Evolutionary conservation across 1,140 invertebrate species (phyloP), one percentile per base, ranked within the genome.

Genomic region (Pygmarrhopalites habei): DNA sequence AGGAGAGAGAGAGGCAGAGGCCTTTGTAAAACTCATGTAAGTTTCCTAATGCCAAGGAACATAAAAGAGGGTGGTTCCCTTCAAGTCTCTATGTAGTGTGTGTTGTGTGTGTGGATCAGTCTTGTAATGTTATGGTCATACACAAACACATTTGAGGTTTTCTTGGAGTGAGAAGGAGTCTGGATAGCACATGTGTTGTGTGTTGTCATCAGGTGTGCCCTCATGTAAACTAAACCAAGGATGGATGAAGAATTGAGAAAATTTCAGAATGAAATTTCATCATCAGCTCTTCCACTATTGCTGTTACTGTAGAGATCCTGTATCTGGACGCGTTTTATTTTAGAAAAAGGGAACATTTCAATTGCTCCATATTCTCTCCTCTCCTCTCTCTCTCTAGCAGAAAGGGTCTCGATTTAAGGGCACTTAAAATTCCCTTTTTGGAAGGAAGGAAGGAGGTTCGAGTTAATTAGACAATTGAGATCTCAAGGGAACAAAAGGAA

Each of bases 381-480:
- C 23, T 47, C 4, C 44, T 35, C 10, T n/a, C n/a, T n/a, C n/a
- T n/a, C n/a, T n/a, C n/a, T n/a, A n/a, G n/a, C n/a, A n/a, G n/a
- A n/a, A n/a, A n/a, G n/a, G n/a, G 39, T 49, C 43, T 51, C 14
- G 26, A 53, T 53, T n/a, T 29, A 53, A 53, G 47, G 26, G 32
- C 41, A 39, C 59, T 61, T 53, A 41, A 53, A 39, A 19, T n/a
- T 7, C 12, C 14, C 47, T 39, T 21, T 52, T 25, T 1, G 41
- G 56, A 2, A 49, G 56, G 15, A 49, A 23, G 7, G 15, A 4
- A 17, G 19, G 7, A 35, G 58, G 29, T 35, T 65, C 58, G 63
- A 60, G 51, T 60, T 65, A 60, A 65, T 60, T 65, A 65, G 51
- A 56, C 63, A 60, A 60, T 65, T 64, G 62, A 53, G 17, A 41